Percentiles rank a stretch among this genome's conserved stretches.
Evolutionary conservation across 2,888 invertebrate species (phyloP).

Genomic region (Orchesella flavescens): DNA sequence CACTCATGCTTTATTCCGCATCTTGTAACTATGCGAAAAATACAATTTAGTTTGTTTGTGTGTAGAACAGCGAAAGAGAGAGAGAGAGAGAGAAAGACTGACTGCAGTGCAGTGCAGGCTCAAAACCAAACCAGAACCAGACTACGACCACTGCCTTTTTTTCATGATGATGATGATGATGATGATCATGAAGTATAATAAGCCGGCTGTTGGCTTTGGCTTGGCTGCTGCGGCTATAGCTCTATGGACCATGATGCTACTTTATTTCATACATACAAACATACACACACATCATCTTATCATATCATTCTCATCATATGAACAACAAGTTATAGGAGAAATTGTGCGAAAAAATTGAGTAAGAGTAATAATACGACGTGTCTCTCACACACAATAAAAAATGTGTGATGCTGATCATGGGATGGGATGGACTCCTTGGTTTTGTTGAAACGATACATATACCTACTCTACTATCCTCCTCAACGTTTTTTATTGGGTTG

Average conservation of each 20-base stretch:
- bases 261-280: background rate
- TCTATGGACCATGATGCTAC: slow-evolving; percentile 24
- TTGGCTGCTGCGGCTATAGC: no score
- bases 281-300: no score
- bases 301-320: no score
- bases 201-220: slow-evolving; percentile 27
- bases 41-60: no score
- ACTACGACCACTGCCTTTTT: background rate
- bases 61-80: background rate
- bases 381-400: background rate
- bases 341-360: no score
- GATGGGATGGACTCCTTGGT: no score
- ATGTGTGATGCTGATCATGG: no score
- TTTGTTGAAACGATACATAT: no score
- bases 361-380: background rate
- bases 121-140: background rate
- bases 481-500: no score
- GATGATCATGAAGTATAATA: slow-evolving; percentile 11
- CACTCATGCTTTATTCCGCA: no score
- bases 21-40: slow-evolving; percentile 53
- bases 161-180: background rate
- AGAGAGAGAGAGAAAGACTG: slow-evolving; percentile 2
- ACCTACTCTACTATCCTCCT: no score
- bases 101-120: background rate
- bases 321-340: no score